Percentiles rank a stretch among this genome's conserved stretches.
Evolutionary conservation across 2,113 vertebrate genomes (phyloP).

Genomic region (Ahaetulla prasina): DNA sequence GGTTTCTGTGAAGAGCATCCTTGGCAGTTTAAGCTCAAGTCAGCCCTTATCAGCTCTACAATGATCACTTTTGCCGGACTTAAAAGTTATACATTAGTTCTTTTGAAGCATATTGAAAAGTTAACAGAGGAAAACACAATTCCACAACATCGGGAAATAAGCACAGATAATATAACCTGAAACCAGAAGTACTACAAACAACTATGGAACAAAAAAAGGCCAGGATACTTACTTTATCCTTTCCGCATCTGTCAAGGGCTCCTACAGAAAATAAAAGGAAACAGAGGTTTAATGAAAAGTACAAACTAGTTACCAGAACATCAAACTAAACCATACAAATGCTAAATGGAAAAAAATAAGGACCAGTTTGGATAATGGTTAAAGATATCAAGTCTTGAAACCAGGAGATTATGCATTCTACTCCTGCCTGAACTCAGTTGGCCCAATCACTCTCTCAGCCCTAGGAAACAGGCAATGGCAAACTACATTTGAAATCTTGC

Average conservation of each 20-base stretch:
- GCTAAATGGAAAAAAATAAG: conserved; percentile 1
- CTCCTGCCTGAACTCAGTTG: not conserved
- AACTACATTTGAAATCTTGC: not conserved
- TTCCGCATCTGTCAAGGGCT: conserved; percentile 82
- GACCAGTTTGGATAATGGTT: not conserved
- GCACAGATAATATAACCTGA: conserved; percentile 8
- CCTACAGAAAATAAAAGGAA: conserved; percentile 72
- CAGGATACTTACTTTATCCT: conserved; percentile 85
- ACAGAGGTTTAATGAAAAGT: conserved; percentile 36
- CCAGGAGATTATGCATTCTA: not conserved
- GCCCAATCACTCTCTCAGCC: not conserved
- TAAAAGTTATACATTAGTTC: conserved; percentile 1
- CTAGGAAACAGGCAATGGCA: not conserved
- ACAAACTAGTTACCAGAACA: not conserved
- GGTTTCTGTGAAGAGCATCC: conserved; percentile 21
- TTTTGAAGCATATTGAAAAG: not conserved
- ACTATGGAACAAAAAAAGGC: not conserved
- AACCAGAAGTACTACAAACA: conserved; percentile 1
- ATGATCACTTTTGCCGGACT: rapidly evolving
- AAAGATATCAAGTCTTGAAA: not conserved
- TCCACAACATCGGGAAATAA: not conserved
- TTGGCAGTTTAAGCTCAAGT: not conserved
- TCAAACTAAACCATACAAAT: not conserved
- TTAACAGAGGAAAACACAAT: not conserved
- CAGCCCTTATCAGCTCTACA: not conserved